Base-by-base conservation (phyloP, 1,140 invertebrate genomes). In the Drosophila micromelanica region DNA sequence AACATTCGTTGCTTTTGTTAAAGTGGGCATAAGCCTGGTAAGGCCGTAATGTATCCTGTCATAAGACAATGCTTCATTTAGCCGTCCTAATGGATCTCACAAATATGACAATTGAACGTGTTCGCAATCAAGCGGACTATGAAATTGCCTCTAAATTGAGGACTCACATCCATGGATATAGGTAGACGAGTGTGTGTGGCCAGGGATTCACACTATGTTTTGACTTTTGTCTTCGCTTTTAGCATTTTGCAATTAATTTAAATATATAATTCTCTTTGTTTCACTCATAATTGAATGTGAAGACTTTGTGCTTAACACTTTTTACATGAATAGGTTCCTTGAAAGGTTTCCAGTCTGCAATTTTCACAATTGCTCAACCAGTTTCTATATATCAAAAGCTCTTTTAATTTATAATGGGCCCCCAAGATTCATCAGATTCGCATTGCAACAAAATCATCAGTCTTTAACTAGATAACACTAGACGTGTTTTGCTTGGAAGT, bases 21-120 rank as follows among this genome's bases (percentile, higher is more conserved):
- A 17, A 6, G 3, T 5, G n/a, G 0, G n/a, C 4, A 9, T 5
- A 51, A 5, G 2, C 9, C 5, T 37, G 27, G 27, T 46, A 30
- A 56, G 40, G 48, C 48, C 37, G 54, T 78, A 82, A 82, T 82
- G 79, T 73, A 78, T 78, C 68, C 78, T 81, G 68, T 77, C 46
- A 55, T 46, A 68, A 73, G 68, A 76, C 60, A 55, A n/a, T 43
- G 6, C 6, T 8, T 9, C 32, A 8, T 8, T 7, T 9, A 42
- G 15, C 12, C 30, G 38, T 17, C 49, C 43, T 70, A 64, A 64
- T 64, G 60, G 30, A 40, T 40, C 23, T 23, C 32, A 12, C 27
- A 20, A 56, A 35, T 11, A 37, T 11, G 17, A 49, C 48, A 40
- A 40, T 40, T 49, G 30, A 51, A 6, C 30, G 13, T 15, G 51